Conservation (phyloP, 2,113 vertebrate species). For the Willisornis vidua region DNA sequence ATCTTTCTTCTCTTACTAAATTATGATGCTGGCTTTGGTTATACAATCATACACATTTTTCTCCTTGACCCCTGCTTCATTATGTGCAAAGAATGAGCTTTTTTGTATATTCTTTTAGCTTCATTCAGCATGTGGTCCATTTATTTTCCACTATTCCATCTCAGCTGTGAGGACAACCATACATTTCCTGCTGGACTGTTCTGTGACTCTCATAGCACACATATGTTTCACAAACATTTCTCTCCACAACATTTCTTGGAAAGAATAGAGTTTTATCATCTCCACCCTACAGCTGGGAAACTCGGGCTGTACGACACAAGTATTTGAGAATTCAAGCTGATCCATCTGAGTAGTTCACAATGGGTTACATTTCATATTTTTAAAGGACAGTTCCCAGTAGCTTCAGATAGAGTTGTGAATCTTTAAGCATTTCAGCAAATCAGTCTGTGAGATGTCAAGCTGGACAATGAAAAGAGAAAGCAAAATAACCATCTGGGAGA, state of each 20-base stretch:
- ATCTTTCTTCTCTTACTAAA: neutral
- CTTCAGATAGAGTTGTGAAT: neutral
- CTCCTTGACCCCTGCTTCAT: neutral
- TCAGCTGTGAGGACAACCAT: neutral
- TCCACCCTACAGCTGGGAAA: neutral
- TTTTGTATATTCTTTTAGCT: neutral
- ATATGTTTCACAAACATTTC: neutral
- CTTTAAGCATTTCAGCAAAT: neutral
- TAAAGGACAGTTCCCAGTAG: constrained; percentile 16
- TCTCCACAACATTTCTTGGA: neutral
- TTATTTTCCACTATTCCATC: neutral
- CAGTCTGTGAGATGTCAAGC: neutral
- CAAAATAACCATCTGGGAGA: neutral
- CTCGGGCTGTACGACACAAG: neutral
- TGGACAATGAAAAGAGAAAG: neutral
- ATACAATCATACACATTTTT: neutral
- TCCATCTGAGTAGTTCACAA: neutral
- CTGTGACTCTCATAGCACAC: neutral
- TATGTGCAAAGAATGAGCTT: neutral
- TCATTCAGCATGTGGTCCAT: neutral
- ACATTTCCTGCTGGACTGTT: neutral
- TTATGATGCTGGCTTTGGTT: neutral
- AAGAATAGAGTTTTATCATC: neutral
- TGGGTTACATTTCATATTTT: neutral
- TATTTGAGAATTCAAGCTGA: neutral